These are phyloP conservation scores for Rhamphomyia laevipes DNA, from an alignment of 2,888 invertebrate species.

Conservation along the genomic window DNA sequence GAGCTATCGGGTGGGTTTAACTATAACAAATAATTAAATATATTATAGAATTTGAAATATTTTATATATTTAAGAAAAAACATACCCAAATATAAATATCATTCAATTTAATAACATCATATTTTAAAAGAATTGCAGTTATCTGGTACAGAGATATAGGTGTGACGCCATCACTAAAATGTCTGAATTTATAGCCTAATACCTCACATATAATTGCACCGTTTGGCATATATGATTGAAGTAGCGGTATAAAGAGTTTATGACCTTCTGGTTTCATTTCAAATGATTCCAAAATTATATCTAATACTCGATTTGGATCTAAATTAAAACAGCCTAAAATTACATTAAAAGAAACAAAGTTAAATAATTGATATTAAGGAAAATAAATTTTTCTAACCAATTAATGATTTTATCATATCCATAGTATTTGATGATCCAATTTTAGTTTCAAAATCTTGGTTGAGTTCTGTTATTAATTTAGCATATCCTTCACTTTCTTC, in stretches of 20 bases:
- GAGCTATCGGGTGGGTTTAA: constrained; percentile 73
- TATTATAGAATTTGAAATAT: no score
- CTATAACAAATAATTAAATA: constrained; percentile 39
- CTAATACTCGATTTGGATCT: constrained; percentile 95
- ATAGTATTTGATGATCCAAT: constrained; percentile 54
- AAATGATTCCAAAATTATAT: constrained; percentile 92
- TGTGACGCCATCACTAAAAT: constrained; percentile 49
- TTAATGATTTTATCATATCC: constrained; percentile 85
- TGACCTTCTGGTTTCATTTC: constrained; percentile 73
- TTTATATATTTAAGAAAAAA: constrained; percentile 9
- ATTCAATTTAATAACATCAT: constrained; percentile 72
- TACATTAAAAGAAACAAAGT: constrained; percentile 3
- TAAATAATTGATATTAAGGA: constrained; percentile 14
- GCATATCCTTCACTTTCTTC: constrained; percentile 99
- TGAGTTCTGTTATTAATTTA: constrained; percentile 87
- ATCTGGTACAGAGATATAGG: constrained; percentile 80
- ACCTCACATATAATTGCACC: constrained; percentile 83
- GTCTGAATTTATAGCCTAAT: constrained; percentile 82
- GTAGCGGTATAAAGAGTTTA: constrained; percentile 72
- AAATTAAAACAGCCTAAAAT: constrained; percentile 91
- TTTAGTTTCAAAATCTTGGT: constrained; percentile 52
- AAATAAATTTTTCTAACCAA: constrained; percentile 52
- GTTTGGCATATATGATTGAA: constrained; percentile 81
- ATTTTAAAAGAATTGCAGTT: constrained; percentile 80
- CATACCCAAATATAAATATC: constrained; percentile 86